Percentiles rank a stretch among this genome's conserved stretches.
Conservation (phyloP, 2,113 vertebrate species). For the Apteryx mantelli region DNA sequence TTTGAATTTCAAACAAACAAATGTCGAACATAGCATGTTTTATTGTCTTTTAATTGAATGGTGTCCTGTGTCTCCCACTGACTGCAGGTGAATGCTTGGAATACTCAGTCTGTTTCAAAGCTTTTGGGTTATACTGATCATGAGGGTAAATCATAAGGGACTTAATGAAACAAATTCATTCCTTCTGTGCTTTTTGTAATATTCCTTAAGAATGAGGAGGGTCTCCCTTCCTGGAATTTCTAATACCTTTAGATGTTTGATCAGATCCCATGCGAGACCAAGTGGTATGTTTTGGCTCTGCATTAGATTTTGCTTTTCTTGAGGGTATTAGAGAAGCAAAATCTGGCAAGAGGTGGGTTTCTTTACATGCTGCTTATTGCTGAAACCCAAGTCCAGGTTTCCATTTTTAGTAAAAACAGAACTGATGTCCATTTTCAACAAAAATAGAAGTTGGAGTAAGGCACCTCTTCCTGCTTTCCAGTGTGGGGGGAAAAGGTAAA, state of each 20-base stretch:
- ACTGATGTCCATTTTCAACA: not conserved
- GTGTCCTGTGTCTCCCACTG: not conserved
- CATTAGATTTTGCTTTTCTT: not conserved
- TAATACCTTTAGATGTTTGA: conserved; percentile 37
- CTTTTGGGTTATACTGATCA: not conserved
- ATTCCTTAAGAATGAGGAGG: conserved; percentile 48
- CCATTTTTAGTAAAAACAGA: not conserved
- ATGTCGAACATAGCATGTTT: not conserved
- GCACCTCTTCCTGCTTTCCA: not conserved
- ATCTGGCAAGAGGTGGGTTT: not conserved
- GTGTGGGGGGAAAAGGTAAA: not conserved
- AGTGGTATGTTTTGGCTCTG: conserved; percentile 44
- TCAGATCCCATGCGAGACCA: conserved; percentile 4
- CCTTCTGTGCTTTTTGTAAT: not conserved
- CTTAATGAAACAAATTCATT: conserved; percentile 23
- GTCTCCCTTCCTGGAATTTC: conserved; percentile 40
- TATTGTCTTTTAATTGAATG: conserved; percentile 12
- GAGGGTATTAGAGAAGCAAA: conserved; percentile 19
- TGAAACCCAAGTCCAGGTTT: not conserved
- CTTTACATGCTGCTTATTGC: not conserved
- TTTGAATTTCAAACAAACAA: conserved; percentile 47
- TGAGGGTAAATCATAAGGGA: not conserved
- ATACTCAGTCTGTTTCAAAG: not conserved
- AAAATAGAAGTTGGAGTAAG: not conserved
- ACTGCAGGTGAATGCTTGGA: conserved; percentile 24